A percentile compares a stretch with the other conserved stretches of the same genome.
These are phyloP conservation scores for Rattus rattus DNA, from an alignment of 2,113 vertebrate species.

Conservation along the genomic window DNA sequence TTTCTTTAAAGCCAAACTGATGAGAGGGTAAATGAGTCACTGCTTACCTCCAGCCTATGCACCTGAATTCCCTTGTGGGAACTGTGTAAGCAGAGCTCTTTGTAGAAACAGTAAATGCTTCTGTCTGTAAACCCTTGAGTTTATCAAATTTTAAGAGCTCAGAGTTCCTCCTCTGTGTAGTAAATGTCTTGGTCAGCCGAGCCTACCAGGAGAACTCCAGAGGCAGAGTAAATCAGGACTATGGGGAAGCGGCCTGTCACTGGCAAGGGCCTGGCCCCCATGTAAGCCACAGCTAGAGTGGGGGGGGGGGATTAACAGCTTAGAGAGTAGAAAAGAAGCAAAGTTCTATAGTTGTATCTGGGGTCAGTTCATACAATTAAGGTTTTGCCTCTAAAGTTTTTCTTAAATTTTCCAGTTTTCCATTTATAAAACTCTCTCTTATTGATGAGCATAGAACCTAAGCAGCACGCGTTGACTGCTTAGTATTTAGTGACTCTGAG, in stretches of 20 bases:
- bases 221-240: too few species aligned
- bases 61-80: neutral
- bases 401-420: neutral
- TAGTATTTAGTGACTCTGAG: neutral
- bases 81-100: neutral
- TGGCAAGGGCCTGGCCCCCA: too few species aligned
- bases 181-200: too few species aligned
- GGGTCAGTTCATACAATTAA: slow-evolving; percentile 12
- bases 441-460: slow-evolving; percentile 23
- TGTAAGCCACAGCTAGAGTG: too few species aligned
- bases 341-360: neutral
- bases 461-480: neutral
- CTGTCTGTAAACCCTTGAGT: neutral
- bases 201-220: too few species aligned
- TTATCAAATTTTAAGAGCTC: slow-evolving; percentile 49
- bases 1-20: neutral
- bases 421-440: neutral
- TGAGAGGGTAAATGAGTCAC: neutral
- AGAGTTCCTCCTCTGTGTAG: neutral
- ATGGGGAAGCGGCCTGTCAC: too few species aligned
- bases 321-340: slow-evolving; percentile 16
- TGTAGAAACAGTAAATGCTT: slow-evolving; percentile 31
- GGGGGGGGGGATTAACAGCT: neutral
- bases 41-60: neutral
- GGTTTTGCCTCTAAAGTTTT: slow-evolving; percentile 37